A percentile compares a stretch with the other conserved stretches of the same genome.
These are phyloP conservation scores for Ammodytes marinus DNA, from an alignment of 2,113 vertebrate species.

Conservation along the genomic window DNA sequence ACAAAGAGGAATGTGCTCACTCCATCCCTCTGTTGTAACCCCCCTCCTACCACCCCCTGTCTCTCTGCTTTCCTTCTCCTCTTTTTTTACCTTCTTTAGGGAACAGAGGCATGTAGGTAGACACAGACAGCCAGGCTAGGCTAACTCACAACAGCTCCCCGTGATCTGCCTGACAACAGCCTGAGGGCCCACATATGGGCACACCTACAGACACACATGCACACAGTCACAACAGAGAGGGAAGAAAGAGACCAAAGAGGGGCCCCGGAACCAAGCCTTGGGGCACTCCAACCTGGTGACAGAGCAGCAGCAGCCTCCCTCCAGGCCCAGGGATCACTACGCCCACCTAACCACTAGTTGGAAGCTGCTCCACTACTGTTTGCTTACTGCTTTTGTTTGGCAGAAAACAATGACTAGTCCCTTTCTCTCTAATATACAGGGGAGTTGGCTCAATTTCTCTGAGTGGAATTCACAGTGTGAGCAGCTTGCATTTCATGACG, in stretches of 20 bases:
- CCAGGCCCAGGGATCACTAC: neutral
- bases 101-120: constrained; percentile 62
- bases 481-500: constrained; percentile 77
- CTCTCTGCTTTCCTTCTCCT: constrained; percentile 12
- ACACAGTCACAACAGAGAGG: constrained; percentile 43
- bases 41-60: neutral
- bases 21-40: constrained; percentile 50
- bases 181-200: constrained; percentile 63
- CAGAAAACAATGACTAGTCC: constrained; percentile 57
- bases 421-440: constrained; percentile 59
- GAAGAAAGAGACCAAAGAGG: constrained; percentile 41
- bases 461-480: constrained; percentile 79
- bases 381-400: constrained; percentile 54
- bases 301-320: constrained; percentile 45
- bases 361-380: constrained; percentile 30
- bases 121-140: constrained; percentile 68
- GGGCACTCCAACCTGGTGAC: constrained; percentile 67
- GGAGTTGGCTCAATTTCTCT: constrained; percentile 73
- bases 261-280: constrained; percentile 68
- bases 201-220: constrained; percentile 39
- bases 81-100: constrained; percentile 35
- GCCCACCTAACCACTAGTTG: constrained; percentile 28
- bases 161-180: constrained; percentile 80
- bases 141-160: constrained; percentile 59
- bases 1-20: constrained; percentile 63